These are phyloP conservation scores for Drusus annulatus DNA, from an alignment of 1,140 invertebrate species.

Conservation along the genomic window DNA sequence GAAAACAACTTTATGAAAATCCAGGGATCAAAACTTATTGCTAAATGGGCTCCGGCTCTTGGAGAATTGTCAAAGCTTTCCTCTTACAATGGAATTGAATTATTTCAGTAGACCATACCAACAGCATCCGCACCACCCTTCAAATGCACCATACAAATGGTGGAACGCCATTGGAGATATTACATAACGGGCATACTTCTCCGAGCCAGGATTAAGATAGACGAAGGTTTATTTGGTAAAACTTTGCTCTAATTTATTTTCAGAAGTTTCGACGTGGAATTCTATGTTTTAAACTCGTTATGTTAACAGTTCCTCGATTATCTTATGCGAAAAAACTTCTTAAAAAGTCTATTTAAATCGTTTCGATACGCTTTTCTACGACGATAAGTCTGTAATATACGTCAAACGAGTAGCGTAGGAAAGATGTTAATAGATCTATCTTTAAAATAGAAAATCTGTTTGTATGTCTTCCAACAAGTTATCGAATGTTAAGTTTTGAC, in stretches of 20 bases:
- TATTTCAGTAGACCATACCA: conserved; percentile 39
- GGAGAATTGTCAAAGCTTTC: conserved; percentile 54
- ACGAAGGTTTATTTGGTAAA: conserved; percentile 15
- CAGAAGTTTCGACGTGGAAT: background rate
- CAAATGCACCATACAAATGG: background rate
- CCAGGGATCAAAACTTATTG: conserved; percentile 52
- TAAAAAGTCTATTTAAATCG: too few relatives aligned
- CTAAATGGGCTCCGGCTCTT: conserved; percentile 49
- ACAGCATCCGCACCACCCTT: too few relatives aligned
- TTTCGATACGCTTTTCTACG: too few relatives aligned
- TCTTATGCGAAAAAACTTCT: too few relatives aligned
- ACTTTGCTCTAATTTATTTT: background rate
- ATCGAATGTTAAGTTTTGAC: too few relatives aligned
- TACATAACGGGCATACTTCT: conserved; percentile 16
- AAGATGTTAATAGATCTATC: too few relatives aligned
- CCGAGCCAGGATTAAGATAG: conserved; percentile 15
- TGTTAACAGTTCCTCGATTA: background rate
- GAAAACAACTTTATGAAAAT: conserved; percentile 55
- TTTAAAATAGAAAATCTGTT: too few relatives aligned
- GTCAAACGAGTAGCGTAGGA: too few relatives aligned
- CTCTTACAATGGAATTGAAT: conserved; percentile 40
- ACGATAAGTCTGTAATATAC: too few relatives aligned
- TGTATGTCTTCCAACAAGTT: too few relatives aligned
- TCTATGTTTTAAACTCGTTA: background rate
- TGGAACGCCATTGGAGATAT: background rate